Base-by-base conservation (phyloP, 2,888 invertebrate genomes). In the Dexiosoma caninum region DNA sequence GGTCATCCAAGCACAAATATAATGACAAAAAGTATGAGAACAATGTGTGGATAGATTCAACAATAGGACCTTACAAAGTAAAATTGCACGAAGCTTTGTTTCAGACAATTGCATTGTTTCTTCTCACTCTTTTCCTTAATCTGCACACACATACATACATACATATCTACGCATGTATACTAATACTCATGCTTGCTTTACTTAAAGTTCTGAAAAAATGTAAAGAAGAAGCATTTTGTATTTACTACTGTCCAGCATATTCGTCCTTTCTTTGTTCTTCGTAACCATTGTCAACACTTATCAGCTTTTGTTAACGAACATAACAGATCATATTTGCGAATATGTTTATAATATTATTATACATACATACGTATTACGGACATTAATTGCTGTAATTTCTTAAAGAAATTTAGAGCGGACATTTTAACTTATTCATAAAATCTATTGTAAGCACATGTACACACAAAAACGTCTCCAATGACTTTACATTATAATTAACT, bases 1-100 rank as follows among this genome's bases (percentile, higher is more conserved):
- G 85, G 86, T 85, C 85, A 85, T 75, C 85, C 84, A 86, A 86
- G 85, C 86, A 85, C 84, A 84, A 85, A 86, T 85, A 79, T 76
- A 81, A 76, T 76, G 72, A 76, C 78, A 84, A 84, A 80, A 78
- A 53, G 7, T 27, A 62, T 30, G 35, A 19, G 32, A 9, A 64
- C 51, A 32, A 67, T 35, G 10, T n/a, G 16, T 19, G 49, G 42
- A 42, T 27, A 30, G 9, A 32, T 16, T 51, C 59, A 67, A 72
- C 76, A 76, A 69, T 64, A 70, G 55, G 44, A 71, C 44, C 55
- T 59, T 46, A 67, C 49, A 57, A 70, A 49, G 37, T 27, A 5
- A 42, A 40, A 35, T 27, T 27, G 10, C 35, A 14, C 3, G 10
- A 57, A 46, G 44, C 44, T 57, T 67, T 42, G 42, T 66, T 35